phyloP scores from a whole-genome alignment of 2,797 vertebrate genomes.

The Sus cebifrons region DNA sequence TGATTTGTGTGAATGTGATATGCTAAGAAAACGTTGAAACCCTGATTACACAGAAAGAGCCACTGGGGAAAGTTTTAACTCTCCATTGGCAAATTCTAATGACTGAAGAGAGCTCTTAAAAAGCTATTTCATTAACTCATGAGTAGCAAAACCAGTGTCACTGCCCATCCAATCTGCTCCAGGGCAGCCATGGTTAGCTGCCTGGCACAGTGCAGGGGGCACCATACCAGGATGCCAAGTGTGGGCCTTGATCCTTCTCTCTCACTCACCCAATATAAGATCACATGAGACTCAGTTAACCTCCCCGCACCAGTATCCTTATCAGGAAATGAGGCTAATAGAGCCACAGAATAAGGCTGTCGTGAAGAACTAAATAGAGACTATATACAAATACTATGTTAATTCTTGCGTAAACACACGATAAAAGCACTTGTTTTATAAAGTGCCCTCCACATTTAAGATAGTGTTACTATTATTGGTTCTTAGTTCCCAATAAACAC shows the following conservation, averaged over 20 bases:
- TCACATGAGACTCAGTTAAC: background rate
- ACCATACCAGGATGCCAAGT: too few species aligned
- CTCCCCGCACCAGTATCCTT: background rate
- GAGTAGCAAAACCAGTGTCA: background rate
- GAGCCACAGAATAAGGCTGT: background rate
- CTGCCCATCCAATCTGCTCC: background rate
- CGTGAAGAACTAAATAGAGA: slow-evolving; percentile 31
- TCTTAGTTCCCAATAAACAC: background rate
- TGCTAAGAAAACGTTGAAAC: slow-evolving; percentile 64
- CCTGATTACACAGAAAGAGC: slow-evolving; percentile 58
- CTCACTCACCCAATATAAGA: slow-evolving; percentile 18
- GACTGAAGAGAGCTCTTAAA: slow-evolving; percentile 74
- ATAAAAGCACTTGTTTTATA: slow-evolving; percentile 61
- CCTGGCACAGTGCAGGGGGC: background rate
- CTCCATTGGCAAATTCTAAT: slow-evolving; percentile 66
- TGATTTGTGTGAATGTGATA: slow-evolving; percentile 76
- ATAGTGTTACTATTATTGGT: background rate
- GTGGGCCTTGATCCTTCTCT: background rate
- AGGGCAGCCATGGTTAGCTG: background rate
- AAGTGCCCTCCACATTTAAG: slow-evolving; percentile 46
- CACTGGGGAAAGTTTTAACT: slow-evolving; percentile 82
- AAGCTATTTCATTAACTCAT: slow-evolving; percentile 77
- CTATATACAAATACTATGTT: slow-evolving; percentile 19
- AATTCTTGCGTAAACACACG: background rate
- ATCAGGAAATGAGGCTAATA: background rate